Evolutionary conservation across 2,113 vertebrate genomes (phyloP), one percentile per base, ranked within the genome.

Genomic region (Mustela lutreola): DNA sequence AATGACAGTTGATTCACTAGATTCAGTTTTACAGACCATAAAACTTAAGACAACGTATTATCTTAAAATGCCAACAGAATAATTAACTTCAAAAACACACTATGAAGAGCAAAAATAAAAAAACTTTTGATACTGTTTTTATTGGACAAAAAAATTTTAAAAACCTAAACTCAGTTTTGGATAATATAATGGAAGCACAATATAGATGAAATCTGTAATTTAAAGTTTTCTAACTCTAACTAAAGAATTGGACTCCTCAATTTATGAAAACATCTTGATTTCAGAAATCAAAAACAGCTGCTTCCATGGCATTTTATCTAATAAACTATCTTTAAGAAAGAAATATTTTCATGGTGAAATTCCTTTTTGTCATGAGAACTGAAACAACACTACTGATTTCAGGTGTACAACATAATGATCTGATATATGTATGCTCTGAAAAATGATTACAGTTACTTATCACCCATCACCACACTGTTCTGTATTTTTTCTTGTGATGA

Each of bases 151-250:
- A 93, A 94, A 71, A 18, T 56, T 56, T 28, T 62, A 82, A 89
- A 96, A 96, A 92, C 9, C 58, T 90, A 86, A 94, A 76, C 60
- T 87, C 39, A 84, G 48, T 16, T 95, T 62, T 86, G 31, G 22
- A 24, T 88, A 89, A 92, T 70, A 83, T 70, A 92, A 62, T 9
- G 21, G 24, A 93, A 92, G 16, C 78, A 86, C 53, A 97, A 81
- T 16, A 65, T 0, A 91, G 14, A 91, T 76, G 12, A 5, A 89
- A 92, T 88, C 31, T 78, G n/a, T 18, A 92, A 83, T 73, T 76
- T 81, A 84, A 71, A 22, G 21, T 53, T 63, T 96, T 94, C 76
- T 42, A 87, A 53, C 50, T 93, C 19, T 76, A 85, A 91, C 24
- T 76, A 85, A 91, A 92, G 18, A 85, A 79, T 39, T 83, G 42